Conservation (phyloP, 1,140 invertebrate genomes). For the Bacillus rossius region DNA sequence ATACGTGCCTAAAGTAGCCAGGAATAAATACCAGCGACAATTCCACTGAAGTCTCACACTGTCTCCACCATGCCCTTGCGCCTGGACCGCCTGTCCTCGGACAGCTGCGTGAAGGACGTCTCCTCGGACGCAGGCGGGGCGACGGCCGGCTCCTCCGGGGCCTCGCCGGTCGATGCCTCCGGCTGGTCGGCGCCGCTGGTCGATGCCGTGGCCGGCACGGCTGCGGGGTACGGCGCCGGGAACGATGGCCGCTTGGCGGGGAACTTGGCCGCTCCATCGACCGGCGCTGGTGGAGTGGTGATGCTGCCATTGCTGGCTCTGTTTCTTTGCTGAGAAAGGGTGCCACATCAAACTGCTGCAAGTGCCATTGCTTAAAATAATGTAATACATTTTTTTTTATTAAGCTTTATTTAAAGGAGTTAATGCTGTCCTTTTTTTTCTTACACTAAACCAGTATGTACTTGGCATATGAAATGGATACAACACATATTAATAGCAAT, state of each 20-base stretch:
- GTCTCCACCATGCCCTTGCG: constrained; percentile 13
- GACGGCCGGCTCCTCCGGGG: neutral
- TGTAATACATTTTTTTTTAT: no score
- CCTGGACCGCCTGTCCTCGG: constrained; percentile 9
- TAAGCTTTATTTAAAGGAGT: no score
- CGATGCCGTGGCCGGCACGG: neutral
- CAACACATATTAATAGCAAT: no score
- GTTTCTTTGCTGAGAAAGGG: constrained; percentile 1
- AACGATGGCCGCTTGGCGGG: neutral
- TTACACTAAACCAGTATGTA: no score
- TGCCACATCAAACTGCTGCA: no score
- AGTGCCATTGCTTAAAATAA: no score
- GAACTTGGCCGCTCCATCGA: neutral
- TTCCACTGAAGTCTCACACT: neutral
- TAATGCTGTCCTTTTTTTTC: no score
- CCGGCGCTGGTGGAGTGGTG: neutral
- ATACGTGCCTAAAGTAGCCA: no score
- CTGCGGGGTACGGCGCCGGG: constrained; percentile 2
- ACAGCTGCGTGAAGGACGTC: constrained; percentile 13
- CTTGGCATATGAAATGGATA: no score
- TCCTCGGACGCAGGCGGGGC: constrained; percentile 9
- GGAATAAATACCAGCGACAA: no score
- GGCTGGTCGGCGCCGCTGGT: no score
- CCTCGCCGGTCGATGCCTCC: neutral
- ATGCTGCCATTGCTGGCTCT: neutral